Evolutionary conservation across 2,113 vertebrate species (phyloP), one percentile per base, ranked within the genome.

Genomic region (Haliaeetus leucogaster): DNA sequence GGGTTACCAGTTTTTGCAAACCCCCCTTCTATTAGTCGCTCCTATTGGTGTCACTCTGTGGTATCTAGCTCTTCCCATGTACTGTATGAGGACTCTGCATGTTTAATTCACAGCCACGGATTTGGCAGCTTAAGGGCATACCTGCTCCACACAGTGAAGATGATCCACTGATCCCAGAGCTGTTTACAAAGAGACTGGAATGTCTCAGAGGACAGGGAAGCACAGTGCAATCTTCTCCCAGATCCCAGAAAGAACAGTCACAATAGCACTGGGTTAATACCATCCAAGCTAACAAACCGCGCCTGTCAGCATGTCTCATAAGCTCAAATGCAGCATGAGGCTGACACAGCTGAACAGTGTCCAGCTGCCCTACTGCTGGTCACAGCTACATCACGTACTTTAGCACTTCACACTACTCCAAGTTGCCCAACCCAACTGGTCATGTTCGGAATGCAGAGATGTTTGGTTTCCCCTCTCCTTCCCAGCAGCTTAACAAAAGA

Each of bases 331-430:
- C 20, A 91, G n/a, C 40, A 26, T 5, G 48, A 48, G 25, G 36
- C 43, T 78, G 43, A 61, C 20, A 30, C 0, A 52, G 19, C 58
- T 68, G 63, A 80, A 53, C 3, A 1, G 13, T 5, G 27, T 26
- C 32, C 85, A 34, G 11, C 2, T 84, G 20, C 40, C 22, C 43
- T 52, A 1, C 11, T n/a, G 26, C 34, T 76, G 83, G 32, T 77
- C 43, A 43, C 40, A 68, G 18, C 61, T 55, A 19, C 0, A 0
- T 21, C n/a, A 26, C 2, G 8, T 15, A 53, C 52, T 30, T 40
- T 59, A 95, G 30, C 45, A 47, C 13, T 61, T 26, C 71, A 83
- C 26, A 9, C 11, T 29, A 2, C 19, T 48, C 27, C 55, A 80
- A 36, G n/a, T 0, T 65, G 56, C 34, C 36, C 58, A 83, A 34